Percentiles rank a stretch among this genome's conserved stretches.
Conservation (phyloP, 2,113 vertebrate genomes). For the Rhinopomastus cyanomelas region DNA sequence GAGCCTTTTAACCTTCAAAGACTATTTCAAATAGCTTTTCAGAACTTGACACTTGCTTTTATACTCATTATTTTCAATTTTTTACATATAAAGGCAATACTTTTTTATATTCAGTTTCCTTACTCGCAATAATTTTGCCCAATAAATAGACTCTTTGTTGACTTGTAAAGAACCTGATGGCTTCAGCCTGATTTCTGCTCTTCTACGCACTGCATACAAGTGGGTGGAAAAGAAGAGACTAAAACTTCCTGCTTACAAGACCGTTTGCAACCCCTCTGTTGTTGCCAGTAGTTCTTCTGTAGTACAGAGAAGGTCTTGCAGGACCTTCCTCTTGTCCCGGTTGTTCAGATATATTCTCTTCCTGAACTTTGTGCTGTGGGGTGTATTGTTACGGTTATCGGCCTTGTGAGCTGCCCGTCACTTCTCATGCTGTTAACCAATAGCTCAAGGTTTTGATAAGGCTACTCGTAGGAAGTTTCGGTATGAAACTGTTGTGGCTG, state of each 20-base stretch:
- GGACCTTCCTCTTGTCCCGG: slow-evolving; percentile 11
- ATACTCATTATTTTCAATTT: slow-evolving; percentile 42
- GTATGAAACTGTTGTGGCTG: slow-evolving; percentile 27
- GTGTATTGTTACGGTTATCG: slow-evolving; percentile 39
- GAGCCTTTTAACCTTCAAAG: slow-evolving; percentile 41
- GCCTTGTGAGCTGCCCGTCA: slow-evolving; percentile 36
- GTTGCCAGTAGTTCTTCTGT: slow-evolving; percentile 9
- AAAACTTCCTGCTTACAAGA: slow-evolving; percentile 21
- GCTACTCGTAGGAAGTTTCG: slow-evolving; percentile 34
- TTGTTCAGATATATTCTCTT: slow-evolving; percentile 27
- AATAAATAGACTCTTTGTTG: slow-evolving; percentile 13
- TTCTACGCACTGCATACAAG: slow-evolving; percentile 53
- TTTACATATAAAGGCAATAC: slow-evolving; percentile 61
- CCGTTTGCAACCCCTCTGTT: neutral
- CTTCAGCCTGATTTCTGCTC: slow-evolving; percentile 40
- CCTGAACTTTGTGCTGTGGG: neutral
- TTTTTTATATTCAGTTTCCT: slow-evolving; percentile 55
- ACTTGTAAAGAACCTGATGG: slow-evolving; percentile 44
- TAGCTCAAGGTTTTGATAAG: slow-evolving; percentile 52
- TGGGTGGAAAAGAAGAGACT: slow-evolving; percentile 15
- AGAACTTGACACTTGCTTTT: slow-evolving; percentile 49
- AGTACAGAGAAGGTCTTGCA: slow-evolving; percentile 52
- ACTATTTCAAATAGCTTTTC: slow-evolving; percentile 50
- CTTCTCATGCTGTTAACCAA: slow-evolving; percentile 15
- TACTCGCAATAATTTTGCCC: slow-evolving; percentile 40